Evolutionary conservation across 1,140 invertebrate genomes (phyloP).

Genomic region (Magallana gigas): DNA sequence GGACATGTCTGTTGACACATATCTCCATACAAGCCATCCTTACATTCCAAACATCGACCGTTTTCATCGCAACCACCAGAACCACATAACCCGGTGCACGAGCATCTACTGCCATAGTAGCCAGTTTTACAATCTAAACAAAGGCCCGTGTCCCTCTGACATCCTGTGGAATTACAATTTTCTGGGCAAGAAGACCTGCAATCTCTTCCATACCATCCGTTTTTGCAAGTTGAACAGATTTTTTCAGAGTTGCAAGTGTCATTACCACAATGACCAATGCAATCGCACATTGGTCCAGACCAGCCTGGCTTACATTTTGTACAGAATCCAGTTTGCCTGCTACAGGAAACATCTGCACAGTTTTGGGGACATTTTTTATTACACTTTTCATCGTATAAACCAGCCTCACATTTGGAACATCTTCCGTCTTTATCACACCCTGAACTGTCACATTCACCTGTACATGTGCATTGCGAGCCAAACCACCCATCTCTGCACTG

Average conservation of each 20-base stretch:
- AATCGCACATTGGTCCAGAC: conserved; percentile 44
- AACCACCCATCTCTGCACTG: conserved; percentile 37
- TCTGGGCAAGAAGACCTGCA: conserved; percentile 39
- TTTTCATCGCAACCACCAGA: conserved; percentile 18
- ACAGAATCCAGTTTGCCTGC: conserved; percentile 1
- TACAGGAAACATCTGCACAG: conserved; percentile 35
- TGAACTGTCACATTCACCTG: conserved; percentile 37
- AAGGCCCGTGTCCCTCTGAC: conserved; percentile 16
- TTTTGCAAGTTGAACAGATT: conserved; percentile 21
- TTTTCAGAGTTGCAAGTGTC: conserved; percentile 23
- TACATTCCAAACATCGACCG: conserved; percentile 29
- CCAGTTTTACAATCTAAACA: conserved; percentile 21
- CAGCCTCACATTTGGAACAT: conserved; percentile 28
- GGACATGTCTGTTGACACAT: conserved; percentile 23
- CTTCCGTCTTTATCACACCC: conserved; percentile 36
- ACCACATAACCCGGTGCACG: conserved; percentile 40
- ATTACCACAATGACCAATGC: conserved; percentile 42
- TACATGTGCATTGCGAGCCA: conserved; percentile 43
- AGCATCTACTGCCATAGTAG: conserved; percentile 44
- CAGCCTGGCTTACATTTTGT: conserved; percentile 39
- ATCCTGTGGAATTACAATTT: conserved; percentile 40
- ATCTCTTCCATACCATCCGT: conserved; percentile 12
- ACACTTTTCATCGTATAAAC: conserved; percentile 32
- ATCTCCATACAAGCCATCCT: conserved; percentile 29
- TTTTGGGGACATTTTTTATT: conserved; percentile 24